A percentile compares a stretch with the other conserved stretches of the same genome.
Conservation (phyloP, 2,797 vertebrate species). For the Anniella stebbinsi region DNA sequence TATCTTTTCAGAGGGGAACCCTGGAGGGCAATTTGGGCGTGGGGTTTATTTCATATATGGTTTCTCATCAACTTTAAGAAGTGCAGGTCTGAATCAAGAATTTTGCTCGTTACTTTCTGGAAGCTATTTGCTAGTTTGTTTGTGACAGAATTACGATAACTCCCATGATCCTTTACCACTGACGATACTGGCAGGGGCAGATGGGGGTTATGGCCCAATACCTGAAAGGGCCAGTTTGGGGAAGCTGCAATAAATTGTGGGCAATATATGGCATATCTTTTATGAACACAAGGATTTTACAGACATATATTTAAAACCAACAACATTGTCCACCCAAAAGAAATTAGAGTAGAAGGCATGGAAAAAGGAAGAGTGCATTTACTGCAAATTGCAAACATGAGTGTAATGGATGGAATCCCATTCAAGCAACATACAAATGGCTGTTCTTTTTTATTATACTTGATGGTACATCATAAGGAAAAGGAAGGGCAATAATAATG, state of each 20-base stretch:
- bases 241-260: background rate
- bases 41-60: background rate
- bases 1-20: background rate
- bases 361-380: background rate
- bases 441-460: background rate
- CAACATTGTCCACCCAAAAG: background rate
- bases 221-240: too few relatives aligned
- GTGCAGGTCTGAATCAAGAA: background rate
- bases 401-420: background rate
- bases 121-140: background rate
- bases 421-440: background rate
- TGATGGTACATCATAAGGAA: constrained; percentile 5
- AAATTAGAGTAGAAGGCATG: background rate
- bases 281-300: background rate
- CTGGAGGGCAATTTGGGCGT: background rate
- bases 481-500: background rate
- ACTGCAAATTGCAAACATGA: constrained; percentile 11
- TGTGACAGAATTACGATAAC: background rate
- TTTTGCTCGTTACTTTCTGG: background rate
- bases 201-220: too few relatives aligned
- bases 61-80: background rate
- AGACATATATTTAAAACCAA: background rate
- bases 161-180: too few relatives aligned
- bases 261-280: background rate
- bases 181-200: too few relatives aligned